These are phyloP conservation scores for Brachyhypopomus gauderio DNA, from an alignment of 2,113 vertebrate species.

Conservation along the genomic window DNA sequence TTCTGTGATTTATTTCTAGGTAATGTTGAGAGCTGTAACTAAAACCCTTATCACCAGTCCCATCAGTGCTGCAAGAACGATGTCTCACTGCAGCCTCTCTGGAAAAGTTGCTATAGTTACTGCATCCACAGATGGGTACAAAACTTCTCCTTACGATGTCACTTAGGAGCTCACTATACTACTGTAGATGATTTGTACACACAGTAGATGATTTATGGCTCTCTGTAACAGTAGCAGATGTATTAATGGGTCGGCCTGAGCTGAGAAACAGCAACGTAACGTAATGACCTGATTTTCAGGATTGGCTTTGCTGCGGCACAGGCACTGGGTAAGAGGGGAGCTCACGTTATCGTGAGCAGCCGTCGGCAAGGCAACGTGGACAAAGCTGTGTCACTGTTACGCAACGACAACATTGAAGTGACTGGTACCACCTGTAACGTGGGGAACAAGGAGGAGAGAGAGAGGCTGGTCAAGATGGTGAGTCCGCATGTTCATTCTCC, in stretches of 20 bases:
- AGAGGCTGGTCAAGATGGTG: slow-evolving; percentile 78
- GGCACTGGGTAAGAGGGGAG: slow-evolving; percentile 81
- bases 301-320: slow-evolving; percentile 83
- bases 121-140: slow-evolving; percentile 79
- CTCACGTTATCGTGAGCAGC: slow-evolving; percentile 86
- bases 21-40: slow-evolving; percentile 65
- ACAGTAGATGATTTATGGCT: too few relatives aligned
- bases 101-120: slow-evolving; percentile 80
- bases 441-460: slow-evolving; percentile 78
- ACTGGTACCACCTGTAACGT: slow-evolving; percentile 84
- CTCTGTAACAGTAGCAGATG: neutral
- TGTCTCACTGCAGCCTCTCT: slow-evolving; percentile 72
- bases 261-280: neutral
- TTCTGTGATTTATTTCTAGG: slow-evolving; percentile 53
- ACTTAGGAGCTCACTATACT: neutral
- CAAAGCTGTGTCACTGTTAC: slow-evolving; percentile 73
- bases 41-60: slow-evolving; percentile 61
- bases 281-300: slow-evolving; percentile 60
- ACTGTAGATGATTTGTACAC: too few relatives aligned
- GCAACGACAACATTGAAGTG: slow-evolving; percentile 77
- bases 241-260: neutral
- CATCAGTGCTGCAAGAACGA: slow-evolving; percentile 61
- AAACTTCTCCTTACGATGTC: neutral
- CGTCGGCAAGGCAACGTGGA: slow-evolving; percentile 83
- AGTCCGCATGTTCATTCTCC: slow-evolving; percentile 28